Percentiles rank a stretch among this genome's conserved stretches.
Conservation (phyloP, 2,797 vertebrate species). For the Gymnopithys bicolor region DNA sequence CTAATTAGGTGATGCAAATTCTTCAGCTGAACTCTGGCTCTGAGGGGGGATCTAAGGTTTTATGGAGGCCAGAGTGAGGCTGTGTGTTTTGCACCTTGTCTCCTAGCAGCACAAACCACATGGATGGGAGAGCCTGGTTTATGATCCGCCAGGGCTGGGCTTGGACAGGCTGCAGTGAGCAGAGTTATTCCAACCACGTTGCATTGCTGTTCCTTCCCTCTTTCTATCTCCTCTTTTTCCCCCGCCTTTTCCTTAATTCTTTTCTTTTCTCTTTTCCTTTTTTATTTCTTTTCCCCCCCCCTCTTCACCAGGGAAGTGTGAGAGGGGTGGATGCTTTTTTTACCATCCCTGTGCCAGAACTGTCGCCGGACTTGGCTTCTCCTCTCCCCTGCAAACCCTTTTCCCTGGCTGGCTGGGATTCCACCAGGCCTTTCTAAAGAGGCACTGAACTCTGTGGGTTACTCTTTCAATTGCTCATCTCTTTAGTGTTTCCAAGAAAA, state of each 20-base stretch:
- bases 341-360: neutral
- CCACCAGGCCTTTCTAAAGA: constrained; percentile 37
- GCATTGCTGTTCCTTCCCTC: neutral
- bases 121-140: constrained; percentile 56
- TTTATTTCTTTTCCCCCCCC: neutral
- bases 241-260: neutral
- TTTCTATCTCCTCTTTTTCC: neutral
- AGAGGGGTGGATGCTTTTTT: constrained; percentile 7
- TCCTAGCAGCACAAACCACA: constrained; percentile 72
- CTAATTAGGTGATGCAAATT: constrained; percentile 69
- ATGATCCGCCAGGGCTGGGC: constrained; percentile 60
- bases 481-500: neutral
- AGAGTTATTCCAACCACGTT: constrained; percentile 44
- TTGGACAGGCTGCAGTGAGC: constrained; percentile 59
- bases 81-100: constrained; percentile 68
- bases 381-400: neutral
- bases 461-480: constrained; percentile 42
- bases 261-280: neutral
- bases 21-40: constrained; percentile 41
- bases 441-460: neutral
- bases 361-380: neutral
- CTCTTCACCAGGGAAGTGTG: neutral
- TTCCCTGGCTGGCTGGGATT: constrained; percentile 2
- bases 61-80: neutral
- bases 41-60: constrained; percentile 52